Conservation (phyloP, 1,140 invertebrate genomes). For the Nebria ingens region DNA sequence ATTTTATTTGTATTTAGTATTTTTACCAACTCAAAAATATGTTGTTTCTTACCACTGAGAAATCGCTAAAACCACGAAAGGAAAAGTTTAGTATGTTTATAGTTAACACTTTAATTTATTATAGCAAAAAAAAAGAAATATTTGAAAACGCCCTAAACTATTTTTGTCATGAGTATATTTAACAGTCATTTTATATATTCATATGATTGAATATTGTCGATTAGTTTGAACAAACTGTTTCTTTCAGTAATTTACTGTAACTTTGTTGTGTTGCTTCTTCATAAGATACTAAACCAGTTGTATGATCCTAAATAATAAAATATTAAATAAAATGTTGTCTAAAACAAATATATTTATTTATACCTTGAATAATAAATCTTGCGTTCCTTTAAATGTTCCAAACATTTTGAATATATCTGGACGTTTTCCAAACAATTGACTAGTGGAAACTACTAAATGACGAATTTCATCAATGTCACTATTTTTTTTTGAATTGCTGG, state of each 20-base stretch:
- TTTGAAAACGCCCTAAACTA: no score
- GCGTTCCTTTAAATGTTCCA: slow-evolving; percentile 36
- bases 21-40: no score
- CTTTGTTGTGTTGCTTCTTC: slow-evolving; percentile 16
- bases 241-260: not conserved
- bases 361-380: slow-evolving; percentile 45
- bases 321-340: not conserved
- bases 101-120: no score
- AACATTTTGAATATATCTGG: slow-evolving; percentile 41
- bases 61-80: no score
- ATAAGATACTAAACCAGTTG: slow-evolving; percentile 22
- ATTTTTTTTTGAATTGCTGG: slow-evolving; percentile 33
- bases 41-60: no score
- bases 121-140: no score
- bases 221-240: not conserved
- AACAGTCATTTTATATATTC: no score
- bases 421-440: slow-evolving; percentile 32
- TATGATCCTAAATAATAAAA: slow-evolving; percentile 25
- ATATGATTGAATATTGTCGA: no score
- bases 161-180: no score
- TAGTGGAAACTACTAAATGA: slow-evolving; percentile 36
- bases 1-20: no score
- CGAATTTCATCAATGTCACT: slow-evolving; percentile 39
- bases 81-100: no score
- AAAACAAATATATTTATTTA: not conserved